Percentiles rank a stretch among this genome's conserved stretches.
phyloP scores from a whole-genome alignment of 2,888 invertebrate genomes.

The Agrochola macilenta region DNA sequence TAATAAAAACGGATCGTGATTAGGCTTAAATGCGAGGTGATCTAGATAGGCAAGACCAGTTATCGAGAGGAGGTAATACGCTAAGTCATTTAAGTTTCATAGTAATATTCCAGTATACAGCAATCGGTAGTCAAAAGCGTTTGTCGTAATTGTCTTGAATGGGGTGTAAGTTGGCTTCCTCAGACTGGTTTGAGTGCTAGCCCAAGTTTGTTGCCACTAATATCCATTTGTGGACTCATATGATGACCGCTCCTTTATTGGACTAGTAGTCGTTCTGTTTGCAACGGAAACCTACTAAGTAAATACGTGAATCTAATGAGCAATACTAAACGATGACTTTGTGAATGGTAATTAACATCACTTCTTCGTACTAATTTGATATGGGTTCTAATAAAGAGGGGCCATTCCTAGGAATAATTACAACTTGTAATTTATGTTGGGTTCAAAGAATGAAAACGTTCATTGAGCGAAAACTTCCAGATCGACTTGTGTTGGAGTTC shows the following conservation, averaged over 20 bases:
- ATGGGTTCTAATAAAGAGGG: constrained; percentile 49
- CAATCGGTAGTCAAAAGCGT: constrained; percentile 34
- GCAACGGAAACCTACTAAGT: constrained; percentile 61
- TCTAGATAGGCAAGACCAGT: constrained; percentile 43
- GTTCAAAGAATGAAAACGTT: constrained; percentile 23
- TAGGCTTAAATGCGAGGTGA: constrained; percentile 38
- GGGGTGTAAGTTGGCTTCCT: constrained; percentile 46
- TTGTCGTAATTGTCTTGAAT: constrained; percentile 52
- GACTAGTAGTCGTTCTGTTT: constrained; percentile 53
- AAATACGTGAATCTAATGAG: constrained; percentile 63
- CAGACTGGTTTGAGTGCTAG: constrained; percentile 60
- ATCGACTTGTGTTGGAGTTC: background rate
- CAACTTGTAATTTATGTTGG: constrained; percentile 27
- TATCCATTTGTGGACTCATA: constrained; percentile 60
- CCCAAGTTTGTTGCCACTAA: constrained; percentile 60
- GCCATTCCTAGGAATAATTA: constrained; percentile 40
- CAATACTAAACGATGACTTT: constrained; percentile 66
- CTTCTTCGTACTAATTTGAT: constrained; percentile 53
- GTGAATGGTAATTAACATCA: constrained; percentile 58
- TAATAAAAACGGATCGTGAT: constrained; percentile 32
- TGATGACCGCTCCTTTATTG: constrained; percentile 63
- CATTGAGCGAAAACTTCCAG: constrained; percentile 25
- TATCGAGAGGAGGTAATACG: constrained; percentile 15
- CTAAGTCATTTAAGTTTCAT: constrained; percentile 14
- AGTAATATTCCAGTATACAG: constrained; percentile 26